Percentiles rank a stretch among this genome's conserved stretches.
Evolutionary conservation across 2,113 vertebrate species (phyloP).

Genomic region (Coracopsis vasa): DNA sequence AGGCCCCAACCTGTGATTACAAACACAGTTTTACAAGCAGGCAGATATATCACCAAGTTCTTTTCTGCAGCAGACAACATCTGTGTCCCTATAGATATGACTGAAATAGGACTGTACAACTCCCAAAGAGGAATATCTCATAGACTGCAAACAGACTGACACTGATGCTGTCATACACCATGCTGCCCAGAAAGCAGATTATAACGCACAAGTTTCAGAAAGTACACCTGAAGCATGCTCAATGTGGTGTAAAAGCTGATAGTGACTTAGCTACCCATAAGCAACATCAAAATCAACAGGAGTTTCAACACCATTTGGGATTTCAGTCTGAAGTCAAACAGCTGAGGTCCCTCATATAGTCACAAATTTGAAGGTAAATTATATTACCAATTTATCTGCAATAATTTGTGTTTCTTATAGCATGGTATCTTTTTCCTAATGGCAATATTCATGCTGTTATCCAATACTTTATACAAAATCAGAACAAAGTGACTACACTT

Average conservation of each 20-base stretch:
- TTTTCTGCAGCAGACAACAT: background rate
- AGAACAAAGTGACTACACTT: background rate
- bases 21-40: background rate
- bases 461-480: background rate
- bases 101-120: background rate
- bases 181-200: background rate
- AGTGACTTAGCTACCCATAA: background rate
- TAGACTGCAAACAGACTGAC: background rate
- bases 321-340: background rate
- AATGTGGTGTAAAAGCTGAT: background rate
- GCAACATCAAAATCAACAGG: background rate
- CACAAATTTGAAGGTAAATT: background rate
- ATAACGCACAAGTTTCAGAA: background rate
- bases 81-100: background rate
- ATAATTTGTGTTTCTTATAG: background rate
- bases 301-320: background rate
- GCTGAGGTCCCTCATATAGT: background rate
- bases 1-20: background rate
- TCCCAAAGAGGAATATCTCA: background rate
- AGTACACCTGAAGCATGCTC: background rate
- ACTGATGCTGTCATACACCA: background rate
- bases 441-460: background rate
- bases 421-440: background rate
- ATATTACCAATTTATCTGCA: background rate
- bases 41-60: background rate